Evolutionary conservation across 2,888 invertebrate genomes (phyloP).

Genomic region (Euspilapteryx auroguttella): DNA sequence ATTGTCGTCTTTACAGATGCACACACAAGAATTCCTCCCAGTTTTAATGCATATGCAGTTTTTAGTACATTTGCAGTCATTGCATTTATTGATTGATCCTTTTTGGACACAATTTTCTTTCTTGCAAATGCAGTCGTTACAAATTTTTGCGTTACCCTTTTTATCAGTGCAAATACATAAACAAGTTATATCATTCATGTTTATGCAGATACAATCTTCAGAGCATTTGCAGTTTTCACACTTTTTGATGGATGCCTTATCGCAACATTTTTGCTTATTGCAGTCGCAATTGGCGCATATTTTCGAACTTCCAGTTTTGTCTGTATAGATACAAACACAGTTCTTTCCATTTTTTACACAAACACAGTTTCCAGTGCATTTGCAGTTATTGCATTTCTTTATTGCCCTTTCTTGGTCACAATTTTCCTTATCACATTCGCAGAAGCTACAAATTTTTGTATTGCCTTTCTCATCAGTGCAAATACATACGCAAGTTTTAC

Average conservation of each 20-base stretch:
- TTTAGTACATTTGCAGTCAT: slow-evolving; percentile 15
- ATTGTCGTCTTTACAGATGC: slow-evolving; percentile 7
- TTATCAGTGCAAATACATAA: slow-evolving; percentile 14
- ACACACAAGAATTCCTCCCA: slow-evolving; percentile 6
- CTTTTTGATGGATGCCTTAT: not conserved
- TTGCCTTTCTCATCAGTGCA: slow-evolving; percentile 12
- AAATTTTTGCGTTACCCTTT: slow-evolving; percentile 6
- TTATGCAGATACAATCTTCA: slow-evolving; percentile 10
- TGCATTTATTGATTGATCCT: slow-evolving; percentile 12
- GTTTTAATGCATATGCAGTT: slow-evolving; percentile 9
- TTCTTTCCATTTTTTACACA: no score
- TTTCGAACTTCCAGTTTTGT: no score
- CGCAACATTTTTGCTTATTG: no score
- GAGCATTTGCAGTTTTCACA: not conserved
- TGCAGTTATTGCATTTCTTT: no score
- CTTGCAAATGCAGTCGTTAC: slow-evolving; percentile 3
- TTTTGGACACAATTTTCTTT: slow-evolving; percentile 5
- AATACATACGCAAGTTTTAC: slow-evolving; percentile 13
- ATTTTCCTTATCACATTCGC: slow-evolving; percentile 11
- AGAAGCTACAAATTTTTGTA: slow-evolving; percentile 13
- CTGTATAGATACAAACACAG: no score
- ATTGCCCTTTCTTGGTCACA: no score
- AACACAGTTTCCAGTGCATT: no score
- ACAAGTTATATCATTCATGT: slow-evolving; percentile 14
- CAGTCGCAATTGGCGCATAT: no score